These are phyloP conservation scores for Tinamus guttatus DNA, from an alignment of 2,113 vertebrate genomes.

Conservation along the genomic window DNA sequence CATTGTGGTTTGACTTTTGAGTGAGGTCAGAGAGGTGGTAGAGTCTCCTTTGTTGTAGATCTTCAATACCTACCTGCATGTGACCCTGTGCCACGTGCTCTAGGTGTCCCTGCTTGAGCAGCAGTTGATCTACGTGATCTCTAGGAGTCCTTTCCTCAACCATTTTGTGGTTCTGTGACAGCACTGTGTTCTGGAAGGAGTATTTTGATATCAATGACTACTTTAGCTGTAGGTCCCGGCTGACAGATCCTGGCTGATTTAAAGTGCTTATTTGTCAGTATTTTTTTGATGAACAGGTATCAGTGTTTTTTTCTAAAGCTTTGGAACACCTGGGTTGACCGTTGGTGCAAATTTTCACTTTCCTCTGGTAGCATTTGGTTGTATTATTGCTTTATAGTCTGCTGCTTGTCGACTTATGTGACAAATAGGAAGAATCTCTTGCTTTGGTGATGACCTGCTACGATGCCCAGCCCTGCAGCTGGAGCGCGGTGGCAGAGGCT, in stretches of 20 bases:
- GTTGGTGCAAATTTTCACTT: background rate
- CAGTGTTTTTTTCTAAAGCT: background rate
- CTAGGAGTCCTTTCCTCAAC: too few relatives aligned
- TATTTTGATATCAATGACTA: background rate
- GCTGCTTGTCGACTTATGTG: background rate
- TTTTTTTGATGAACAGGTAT: background rate
- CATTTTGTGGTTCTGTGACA: too few relatives aligned
- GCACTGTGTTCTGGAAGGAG: background rate
- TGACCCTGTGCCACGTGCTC: too few relatives aligned
- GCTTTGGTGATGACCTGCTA: background rate
- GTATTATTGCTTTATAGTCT: background rate
- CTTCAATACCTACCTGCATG: too few relatives aligned
- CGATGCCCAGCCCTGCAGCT: background rate
- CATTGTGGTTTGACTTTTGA: too few relatives aligned
- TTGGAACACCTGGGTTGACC: background rate
- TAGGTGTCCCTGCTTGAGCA: too few relatives aligned
- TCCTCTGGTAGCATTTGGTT: background rate
- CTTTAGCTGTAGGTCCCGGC: background rate
- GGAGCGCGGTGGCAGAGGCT: fast-evolving
- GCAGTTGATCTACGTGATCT: too few relatives aligned
- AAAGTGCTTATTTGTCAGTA: background rate
- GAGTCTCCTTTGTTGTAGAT: too few relatives aligned
- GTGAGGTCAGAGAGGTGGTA: too few relatives aligned
- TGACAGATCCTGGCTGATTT: background rate
- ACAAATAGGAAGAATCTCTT: background rate